Base-by-base conservation (phyloP, 2,888 invertebrate genomes). In the Acanthacorydalis orientalis region DNA sequence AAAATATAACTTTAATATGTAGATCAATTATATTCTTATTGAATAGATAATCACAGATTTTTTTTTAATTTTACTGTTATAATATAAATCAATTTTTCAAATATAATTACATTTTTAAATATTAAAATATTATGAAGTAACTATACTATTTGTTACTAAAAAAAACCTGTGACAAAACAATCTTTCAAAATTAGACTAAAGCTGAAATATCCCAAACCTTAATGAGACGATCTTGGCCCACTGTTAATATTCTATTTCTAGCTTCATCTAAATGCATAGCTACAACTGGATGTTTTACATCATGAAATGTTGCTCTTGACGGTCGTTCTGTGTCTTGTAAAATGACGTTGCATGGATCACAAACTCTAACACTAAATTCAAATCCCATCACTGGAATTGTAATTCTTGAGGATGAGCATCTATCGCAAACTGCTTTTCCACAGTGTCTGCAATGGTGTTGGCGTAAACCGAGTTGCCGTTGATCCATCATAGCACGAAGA, bases 401-500 rank as follows among this genome's bases (percentile, higher is more conserved):
- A 56, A 92, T 78, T 52, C 87, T 80, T 64, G 86, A 83, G 48
- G 81, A 78, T 12, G 92, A 91, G 65, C 98, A 99, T 54, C 78
- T 75, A 60, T 88, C 91, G 68, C 98, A 98, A 47, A 93, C 82
- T 11, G 98, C 97, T 63, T 85, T 83, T 41, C 98, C 98, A 68
- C 97, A 98, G 67, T 86, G 80, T 47, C 90, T 79, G 61, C 90
- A 91, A 68, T 89, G 89, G 68, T 90, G 89, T 63, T 90, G 89
- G 47, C 95, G 80, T 23, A 90, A 75, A 51, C 91, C 91, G 47
- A 97, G 72, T 62, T 89, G 91, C 60, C 89, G 83, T 67, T 89
- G 89, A 66, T 96, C 92, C 87, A 97, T 92, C 96, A 99, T 98
- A 10, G 90, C 91, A 52, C 88, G 78, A 46, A 98, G 77, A 68